Evolutionary conservation across 2,888 invertebrate species (phyloP).

Genomic region (Zaprionus bogoriensis): DNA sequence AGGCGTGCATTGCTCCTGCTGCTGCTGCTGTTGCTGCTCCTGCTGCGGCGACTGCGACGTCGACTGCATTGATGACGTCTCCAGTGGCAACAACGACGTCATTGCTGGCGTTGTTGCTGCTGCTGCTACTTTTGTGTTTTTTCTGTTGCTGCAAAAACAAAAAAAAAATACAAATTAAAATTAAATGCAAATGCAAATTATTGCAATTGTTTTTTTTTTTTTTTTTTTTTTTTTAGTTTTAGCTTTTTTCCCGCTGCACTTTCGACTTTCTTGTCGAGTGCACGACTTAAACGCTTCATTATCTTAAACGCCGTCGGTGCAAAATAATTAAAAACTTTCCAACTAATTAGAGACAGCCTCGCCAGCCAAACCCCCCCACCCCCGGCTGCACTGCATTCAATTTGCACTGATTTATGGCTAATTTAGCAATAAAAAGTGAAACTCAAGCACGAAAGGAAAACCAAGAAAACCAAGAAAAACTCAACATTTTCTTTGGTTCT

Average conservation of each 20-base stretch:
- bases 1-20: slow-evolving; percentile 2
- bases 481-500: background rate
- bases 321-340: slow-evolving; percentile 72
- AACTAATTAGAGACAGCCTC: slow-evolving; percentile 50
- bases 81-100: slow-evolving; percentile 43
- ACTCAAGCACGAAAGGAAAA: slow-evolving; percentile 33
- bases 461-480: background rate
- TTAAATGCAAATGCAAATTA: slow-evolving; percentile 72
- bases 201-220: slow-evolving; percentile 28
- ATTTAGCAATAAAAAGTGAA: slow-evolving; percentile 64
- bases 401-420: slow-evolving; percentile 15
- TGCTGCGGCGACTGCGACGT: too few species aligned
- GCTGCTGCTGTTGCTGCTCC: slow-evolving; percentile 17
- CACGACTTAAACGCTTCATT: slow-evolving; percentile 69
- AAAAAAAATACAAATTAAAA: too few species aligned
- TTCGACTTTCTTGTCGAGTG: too few species aligned
- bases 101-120: slow-evolving; percentile 14
- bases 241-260: slow-evolving; percentile 58
- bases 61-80: slow-evolving; percentile 43
- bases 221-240: slow-evolving; percentile 5
- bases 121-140: background rate
- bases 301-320: slow-evolving; percentile 54
- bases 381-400: slow-evolving; percentile 12
- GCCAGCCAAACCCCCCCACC: too few species aligned
- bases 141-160: slow-evolving; percentile 35